Conservation (phyloP, 2,888 invertebrate species). For the Zelleria hepariella region DNA sequence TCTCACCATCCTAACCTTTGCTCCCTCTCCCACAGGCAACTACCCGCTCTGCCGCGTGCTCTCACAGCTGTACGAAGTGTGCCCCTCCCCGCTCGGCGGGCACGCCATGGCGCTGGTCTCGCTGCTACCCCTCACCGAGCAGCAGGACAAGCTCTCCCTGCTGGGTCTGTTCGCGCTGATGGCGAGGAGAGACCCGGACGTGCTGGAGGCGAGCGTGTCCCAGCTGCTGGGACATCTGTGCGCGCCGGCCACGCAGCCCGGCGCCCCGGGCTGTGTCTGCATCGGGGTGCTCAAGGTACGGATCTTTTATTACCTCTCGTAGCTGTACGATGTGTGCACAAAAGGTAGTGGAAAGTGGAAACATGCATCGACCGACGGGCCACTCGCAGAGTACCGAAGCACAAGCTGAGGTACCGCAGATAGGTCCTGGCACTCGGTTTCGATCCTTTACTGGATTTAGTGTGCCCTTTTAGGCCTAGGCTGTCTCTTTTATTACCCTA, state of each 20-base stretch:
- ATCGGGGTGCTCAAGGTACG: constrained; percentile 55
- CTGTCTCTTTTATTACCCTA: too few species aligned
- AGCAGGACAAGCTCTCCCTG: constrained; percentile 87
- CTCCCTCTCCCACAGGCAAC: constrained; percentile 74
- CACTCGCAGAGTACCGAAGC: too few species aligned
- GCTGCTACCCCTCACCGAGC: constrained; percentile 86
- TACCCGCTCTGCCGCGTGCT: constrained; percentile 89
- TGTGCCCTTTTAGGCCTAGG: too few species aligned
- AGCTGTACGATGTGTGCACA: too few species aligned
- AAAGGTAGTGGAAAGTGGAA: too few species aligned
- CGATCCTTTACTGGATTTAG: too few species aligned
- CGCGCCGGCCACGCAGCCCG: constrained; percentile 42
- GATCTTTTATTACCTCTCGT: too few species aligned
- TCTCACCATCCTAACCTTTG: not conserved
- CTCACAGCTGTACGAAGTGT: constrained; percentile 91
- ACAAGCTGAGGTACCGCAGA: too few species aligned
- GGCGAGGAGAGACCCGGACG: constrained; percentile 83
- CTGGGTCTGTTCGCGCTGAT: constrained; percentile 87
- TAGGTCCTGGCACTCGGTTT: too few species aligned
- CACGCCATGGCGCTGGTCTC: constrained; percentile 87
- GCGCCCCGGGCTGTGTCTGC: constrained; percentile 58
- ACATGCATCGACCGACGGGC: too few species aligned
- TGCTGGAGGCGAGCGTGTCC: constrained; percentile 85
- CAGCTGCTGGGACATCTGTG: constrained; percentile 85
- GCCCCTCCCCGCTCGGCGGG: constrained; percentile 87